Percentiles rank a stretch among this genome's conserved stretches.
These are phyloP conservation scores for Drosophila ohnishii DNA, from an alignment of 1,140 invertebrate genomes.

Conservation along the genomic window DNA sequence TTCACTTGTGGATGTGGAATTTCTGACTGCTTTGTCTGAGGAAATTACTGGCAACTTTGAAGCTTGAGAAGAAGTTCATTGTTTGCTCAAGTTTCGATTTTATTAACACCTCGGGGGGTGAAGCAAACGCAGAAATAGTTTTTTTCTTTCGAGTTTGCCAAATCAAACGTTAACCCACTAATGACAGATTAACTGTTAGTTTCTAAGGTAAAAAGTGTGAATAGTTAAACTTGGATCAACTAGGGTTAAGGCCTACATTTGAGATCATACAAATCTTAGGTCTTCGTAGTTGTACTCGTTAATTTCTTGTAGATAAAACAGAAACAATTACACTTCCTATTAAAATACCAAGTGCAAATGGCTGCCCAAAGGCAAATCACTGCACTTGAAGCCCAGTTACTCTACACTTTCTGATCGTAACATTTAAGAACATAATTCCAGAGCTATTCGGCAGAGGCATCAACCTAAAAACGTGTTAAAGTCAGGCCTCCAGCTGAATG, in stretches of 20 bases:
- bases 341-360: background rate
- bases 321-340: background rate
- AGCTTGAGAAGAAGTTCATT: slow-evolving; percentile 14
- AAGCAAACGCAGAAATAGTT: slow-evolving; percentile 16
- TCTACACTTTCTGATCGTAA: slow-evolving; percentile 27
- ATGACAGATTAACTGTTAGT: background rate
- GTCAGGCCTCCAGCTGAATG: slow-evolving; percentile 21
- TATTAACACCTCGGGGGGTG: slow-evolving; percentile 9
- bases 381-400: background rate
- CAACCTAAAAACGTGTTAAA: slow-evolving; percentile 39
- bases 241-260: background rate
- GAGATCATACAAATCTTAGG: background rate
- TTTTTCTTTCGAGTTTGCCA: background rate
- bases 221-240: too few relatives aligned
- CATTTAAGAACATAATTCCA: slow-evolving; percentile 35
- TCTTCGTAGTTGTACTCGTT: too few relatives aligned
- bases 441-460: slow-evolving; percentile 11
- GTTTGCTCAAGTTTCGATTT: slow-evolving; percentile 30
- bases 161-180: slow-evolving; percentile 16
- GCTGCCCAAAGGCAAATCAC: background rate
- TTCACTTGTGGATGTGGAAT: slow-evolving; percentile 16
- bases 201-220: background rate
- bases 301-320: background rate
- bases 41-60: slow-evolving; percentile 22
- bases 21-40: slow-evolving; percentile 9